Evolutionary conservation across 2,797 vertebrate species (phyloP).

Genomic region (Siniperca obscura): DNA sequence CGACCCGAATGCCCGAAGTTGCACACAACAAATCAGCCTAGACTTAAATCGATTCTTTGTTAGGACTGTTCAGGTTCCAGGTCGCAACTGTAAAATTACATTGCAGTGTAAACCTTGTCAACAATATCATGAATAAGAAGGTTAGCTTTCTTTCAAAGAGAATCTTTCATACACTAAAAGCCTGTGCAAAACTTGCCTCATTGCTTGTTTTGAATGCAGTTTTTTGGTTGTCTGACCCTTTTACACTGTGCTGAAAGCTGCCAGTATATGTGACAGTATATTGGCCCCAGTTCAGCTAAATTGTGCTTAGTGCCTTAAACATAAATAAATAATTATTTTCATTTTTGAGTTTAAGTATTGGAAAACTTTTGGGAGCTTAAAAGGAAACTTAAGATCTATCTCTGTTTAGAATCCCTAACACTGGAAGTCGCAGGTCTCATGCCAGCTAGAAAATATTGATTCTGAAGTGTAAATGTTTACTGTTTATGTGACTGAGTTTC

Average conservation of each 20-base stretch:
- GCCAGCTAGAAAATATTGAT: slow-evolving; percentile 30
- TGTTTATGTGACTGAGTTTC: slow-evolving; percentile 8
- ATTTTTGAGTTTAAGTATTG: not conserved
- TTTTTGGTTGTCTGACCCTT: not conserved
- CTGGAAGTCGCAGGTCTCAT: not conserved
- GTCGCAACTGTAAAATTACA: too few species aligned
- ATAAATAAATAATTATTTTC: not conserved
- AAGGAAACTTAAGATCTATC: slow-evolving; percentile 14
- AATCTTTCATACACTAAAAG: not conserved
- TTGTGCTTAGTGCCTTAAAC: not conserved
- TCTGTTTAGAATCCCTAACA: not conserved
- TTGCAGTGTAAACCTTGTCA: not conserved
- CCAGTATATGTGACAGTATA: not conserved
- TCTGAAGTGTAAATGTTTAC: slow-evolving; percentile 8
- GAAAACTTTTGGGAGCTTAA: not conserved
- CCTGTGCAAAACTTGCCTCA: not conserved
- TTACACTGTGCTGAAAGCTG: not conserved
- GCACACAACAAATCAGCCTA: not conserved
- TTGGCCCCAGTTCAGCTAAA: not conserved
- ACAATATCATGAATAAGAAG: not conserved
- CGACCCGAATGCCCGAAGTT: not conserved
- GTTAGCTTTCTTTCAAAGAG: not conserved
- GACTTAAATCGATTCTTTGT: too few species aligned
- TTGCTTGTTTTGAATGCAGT: not conserved
- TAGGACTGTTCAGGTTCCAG: too few species aligned